Conservation (phyloP, 2,888 invertebrate genomes). For the Blastobasis lacticolella region DNA sequence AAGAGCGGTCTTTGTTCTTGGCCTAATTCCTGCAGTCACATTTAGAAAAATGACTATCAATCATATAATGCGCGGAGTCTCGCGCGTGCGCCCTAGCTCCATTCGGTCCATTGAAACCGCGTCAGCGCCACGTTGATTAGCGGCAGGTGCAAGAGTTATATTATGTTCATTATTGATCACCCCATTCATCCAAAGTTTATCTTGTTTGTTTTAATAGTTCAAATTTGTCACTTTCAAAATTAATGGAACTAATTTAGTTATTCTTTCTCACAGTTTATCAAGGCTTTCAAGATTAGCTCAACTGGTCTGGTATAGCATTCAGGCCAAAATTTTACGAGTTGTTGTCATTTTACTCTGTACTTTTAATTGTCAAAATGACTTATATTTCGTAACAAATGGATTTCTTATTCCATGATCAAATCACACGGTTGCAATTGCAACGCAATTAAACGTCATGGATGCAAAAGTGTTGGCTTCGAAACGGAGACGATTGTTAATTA, state of each 20-base stretch:
- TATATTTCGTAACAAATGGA: no score
- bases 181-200: neutral
- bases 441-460: slow-evolving; percentile 25
- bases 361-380: no score
- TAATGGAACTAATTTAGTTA: no score
- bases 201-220: no score
- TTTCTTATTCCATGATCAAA: no score
- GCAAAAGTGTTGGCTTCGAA: slow-evolving; percentile 36
- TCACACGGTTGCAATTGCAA: no score
- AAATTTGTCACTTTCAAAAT: no score
- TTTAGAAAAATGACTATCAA: slow-evolving; percentile 55
- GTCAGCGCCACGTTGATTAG: slow-evolving; percentile 24
- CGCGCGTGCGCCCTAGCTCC: slow-evolving; percentile 22
- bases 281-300: no score
- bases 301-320: no score
- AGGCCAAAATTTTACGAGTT: no score
- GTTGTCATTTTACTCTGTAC: no score
- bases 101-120: slow-evolving; percentile 33
- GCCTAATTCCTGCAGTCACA: slow-evolving; percentile 54
- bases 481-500: slow-evolving; percentile 35
- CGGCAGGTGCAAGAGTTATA: slow-evolving; percentile 27
- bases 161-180: slow-evolving; percentile 13
- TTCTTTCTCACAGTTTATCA: no score
- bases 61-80: slow-evolving; percentile 45
- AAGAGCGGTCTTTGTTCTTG: slow-evolving; percentile 51